Evolutionary conservation across 2,113 vertebrate genomes (phyloP).

Genomic region (Ceyx melanurus): DNA sequence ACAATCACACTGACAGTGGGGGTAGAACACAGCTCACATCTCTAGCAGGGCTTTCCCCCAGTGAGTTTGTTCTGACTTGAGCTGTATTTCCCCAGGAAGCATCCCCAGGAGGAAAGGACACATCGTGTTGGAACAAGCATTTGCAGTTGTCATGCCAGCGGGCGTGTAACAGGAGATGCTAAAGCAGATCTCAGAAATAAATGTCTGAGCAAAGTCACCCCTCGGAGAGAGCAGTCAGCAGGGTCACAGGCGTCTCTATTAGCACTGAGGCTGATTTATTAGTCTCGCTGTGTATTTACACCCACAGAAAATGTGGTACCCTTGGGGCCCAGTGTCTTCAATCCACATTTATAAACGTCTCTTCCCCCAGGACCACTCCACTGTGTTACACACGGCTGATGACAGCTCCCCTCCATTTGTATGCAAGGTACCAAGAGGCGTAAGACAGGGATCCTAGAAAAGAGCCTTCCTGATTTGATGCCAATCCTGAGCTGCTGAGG

Average conservation of each 20-base stretch:
- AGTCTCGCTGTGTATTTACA: not conserved
- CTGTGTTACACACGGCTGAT: not conserved
- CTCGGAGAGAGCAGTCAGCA: not conserved
- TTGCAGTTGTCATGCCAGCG: not conserved
- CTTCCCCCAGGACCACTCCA: not conserved
- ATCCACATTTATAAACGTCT: not conserved
- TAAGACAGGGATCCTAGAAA: not conserved
- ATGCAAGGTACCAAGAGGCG: not conserved
- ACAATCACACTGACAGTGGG: rapidly evolving
- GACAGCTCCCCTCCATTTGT: not conserved
- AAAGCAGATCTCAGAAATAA: not conserved
- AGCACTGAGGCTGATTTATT: not conserved
- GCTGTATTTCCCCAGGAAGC: not conserved
- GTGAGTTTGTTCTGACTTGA: not conserved
- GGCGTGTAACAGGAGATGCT: not conserved
- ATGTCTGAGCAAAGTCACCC: not conserved
- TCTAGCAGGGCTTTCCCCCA: not conserved
- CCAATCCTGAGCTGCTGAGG: not conserved
- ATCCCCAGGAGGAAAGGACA: not conserved
- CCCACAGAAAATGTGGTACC: not conserved
- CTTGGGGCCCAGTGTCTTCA: not conserved
- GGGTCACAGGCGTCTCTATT: not conserved
- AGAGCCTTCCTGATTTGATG: not conserved
- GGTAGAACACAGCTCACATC: not conserved
- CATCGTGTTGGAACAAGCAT: not conserved